Evolutionary conservation across 2,113 vertebrate genomes (phyloP).

Genomic region (Oncorhynchus gorbuscha): DNA sequence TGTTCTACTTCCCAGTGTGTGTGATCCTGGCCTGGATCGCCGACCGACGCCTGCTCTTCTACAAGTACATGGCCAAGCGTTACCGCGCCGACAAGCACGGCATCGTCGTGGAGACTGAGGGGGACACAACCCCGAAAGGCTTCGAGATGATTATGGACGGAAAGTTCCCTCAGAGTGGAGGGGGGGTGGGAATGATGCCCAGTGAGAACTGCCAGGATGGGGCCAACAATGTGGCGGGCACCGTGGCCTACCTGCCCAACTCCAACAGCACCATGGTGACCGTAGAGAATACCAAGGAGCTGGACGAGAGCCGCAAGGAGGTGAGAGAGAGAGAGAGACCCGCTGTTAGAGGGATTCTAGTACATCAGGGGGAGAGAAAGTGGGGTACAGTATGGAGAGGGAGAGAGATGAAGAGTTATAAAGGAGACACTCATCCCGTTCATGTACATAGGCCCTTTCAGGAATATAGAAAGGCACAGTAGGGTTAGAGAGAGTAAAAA

Average conservation of each 20-base stretch:
- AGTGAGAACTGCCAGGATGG: conserved; percentile 55
- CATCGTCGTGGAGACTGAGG: conserved; percentile 92
- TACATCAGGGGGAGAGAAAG: too few relatives aligned
- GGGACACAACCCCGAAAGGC: conserved; percentile 82
- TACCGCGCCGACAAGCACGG: conserved; percentile 90
- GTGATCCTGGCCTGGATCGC: conserved; percentile 94
- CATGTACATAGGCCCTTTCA: background rate
- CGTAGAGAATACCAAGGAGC: conserved; percentile 82
- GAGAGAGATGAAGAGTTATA: background rate
- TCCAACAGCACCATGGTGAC: conserved; percentile 52
- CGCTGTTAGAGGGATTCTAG: too few relatives aligned
- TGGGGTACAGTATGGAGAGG: background rate
- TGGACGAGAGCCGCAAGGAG: conserved; percentile 91
- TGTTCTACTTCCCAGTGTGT: conserved; percentile 90
- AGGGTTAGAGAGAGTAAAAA: too few relatives aligned
- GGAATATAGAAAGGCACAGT: background rate
- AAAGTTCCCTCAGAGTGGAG: conserved; percentile 68
- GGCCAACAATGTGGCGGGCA: conserved; percentile 7
- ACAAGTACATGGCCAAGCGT: conserved; percentile 94
- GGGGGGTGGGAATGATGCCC: conserved; percentile 31
- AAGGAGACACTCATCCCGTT: background rate
- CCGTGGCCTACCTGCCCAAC: conserved; percentile 28
- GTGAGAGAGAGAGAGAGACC: conserved; percentile 51
- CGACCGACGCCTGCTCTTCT: conserved; percentile 93
- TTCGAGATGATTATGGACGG: conserved; percentile 81